Evolutionary conservation across 1,140 invertebrate species (phyloP), one percentile per base, ranked within the genome.

Genomic region (Drosophila azteca): DNA sequence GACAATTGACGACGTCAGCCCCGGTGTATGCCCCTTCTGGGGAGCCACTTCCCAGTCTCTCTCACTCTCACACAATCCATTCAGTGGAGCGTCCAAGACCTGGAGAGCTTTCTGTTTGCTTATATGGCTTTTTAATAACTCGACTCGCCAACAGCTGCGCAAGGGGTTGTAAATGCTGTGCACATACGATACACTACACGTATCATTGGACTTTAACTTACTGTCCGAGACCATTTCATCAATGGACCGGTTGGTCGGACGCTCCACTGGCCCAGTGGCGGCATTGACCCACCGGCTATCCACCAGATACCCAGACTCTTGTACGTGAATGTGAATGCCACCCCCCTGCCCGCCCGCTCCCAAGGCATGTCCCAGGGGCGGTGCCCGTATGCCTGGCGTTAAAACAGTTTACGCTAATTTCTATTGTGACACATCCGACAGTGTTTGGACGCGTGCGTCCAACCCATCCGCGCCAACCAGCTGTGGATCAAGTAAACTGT

Each of bases 371-470:
- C 66, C 58, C 64, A 63, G 44, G 46, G 66, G 59, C 63, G 35
- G 51, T 52, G 45, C 11, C 65, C 31, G 69, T 67, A 55, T 78
- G 39, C 62, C 78, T 81, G 43, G 78, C 78, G 83, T 88, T 87
- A 87, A 87, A 88, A 88, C 83, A 87, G 83, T 87, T 88, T 79
- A 88, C 83, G 83, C 83, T 87, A 87, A 87, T 87, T 87, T 74
- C 72, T 77, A 78, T 87, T 85, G 78, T 87, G 84, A 87, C 79
- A 87, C 62, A 79, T 76, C 48, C 71, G 70, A 67, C 62, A 59
- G 17, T 66, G 58, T 77, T 70, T 63, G 74, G 35, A 74, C 61
- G 82, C 76, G 77, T 80, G 77, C 70, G 60, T 39, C 35, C 35
- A 39, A 8, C 35, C 31, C 35, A 39, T 39, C 11, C 35, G 11